These are phyloP conservation scores for Nemurella pictetii DNA, from an alignment of 2,888 invertebrate genomes.

Conservation along the genomic window DNA sequence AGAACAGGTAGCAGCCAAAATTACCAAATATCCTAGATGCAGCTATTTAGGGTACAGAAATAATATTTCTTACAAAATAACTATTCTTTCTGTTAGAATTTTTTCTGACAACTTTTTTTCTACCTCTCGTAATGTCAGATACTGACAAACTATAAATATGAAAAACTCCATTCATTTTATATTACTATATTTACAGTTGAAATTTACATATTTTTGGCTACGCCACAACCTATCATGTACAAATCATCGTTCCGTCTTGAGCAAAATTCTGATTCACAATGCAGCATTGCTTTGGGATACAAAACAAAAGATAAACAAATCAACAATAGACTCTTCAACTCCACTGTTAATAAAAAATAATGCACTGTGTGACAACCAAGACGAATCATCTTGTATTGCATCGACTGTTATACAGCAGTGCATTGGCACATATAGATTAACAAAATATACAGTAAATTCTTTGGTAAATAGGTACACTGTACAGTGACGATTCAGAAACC, in stretches of 20 bases:
- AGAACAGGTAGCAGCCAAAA: no score
- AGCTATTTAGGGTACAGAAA: no score
- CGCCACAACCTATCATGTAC: neutral
- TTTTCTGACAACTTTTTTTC: no score
- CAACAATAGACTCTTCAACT: neutral
- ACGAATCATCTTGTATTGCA: no score
- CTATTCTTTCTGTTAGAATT: no score
- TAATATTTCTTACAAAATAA: no score
- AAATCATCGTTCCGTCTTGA: neutral
- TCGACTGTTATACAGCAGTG: neutral
- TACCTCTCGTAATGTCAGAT: no score
- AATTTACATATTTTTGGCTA: neutral
- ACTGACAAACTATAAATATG: no score
- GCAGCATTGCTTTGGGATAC: neutral
- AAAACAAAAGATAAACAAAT: neutral
- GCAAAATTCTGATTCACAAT: neutral
- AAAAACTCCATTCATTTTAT: neutral
- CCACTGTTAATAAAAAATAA: neutral
- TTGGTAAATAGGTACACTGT: neutral
- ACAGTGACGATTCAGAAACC: neutral
- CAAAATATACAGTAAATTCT: neutral
- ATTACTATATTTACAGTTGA: neutral
- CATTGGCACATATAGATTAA: neutral
- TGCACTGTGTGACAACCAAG: neutral
- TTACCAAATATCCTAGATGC: no score